Conservation (phyloP, 2,113 vertebrate species). For the Erythrocercus mccallii region DNA sequence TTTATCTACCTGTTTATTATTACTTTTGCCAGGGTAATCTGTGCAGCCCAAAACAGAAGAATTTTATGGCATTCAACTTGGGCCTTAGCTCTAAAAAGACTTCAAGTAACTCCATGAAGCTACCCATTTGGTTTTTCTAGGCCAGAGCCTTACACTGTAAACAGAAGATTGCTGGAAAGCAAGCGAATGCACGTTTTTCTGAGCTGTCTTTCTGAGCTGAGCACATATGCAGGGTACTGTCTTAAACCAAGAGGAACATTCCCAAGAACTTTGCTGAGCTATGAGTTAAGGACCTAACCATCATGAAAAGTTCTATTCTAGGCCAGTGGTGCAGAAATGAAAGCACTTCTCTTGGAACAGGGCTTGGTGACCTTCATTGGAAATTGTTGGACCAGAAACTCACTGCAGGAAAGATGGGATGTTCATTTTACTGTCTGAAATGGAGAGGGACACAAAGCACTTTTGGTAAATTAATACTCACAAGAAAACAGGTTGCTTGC, state of each 20-base stretch:
- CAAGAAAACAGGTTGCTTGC: constrained; percentile 61
- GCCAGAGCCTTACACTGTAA: neutral
- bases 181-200: neutral
- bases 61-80: neutral
- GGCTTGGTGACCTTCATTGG: neutral
- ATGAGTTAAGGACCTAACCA: neutral
- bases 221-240: neutral
- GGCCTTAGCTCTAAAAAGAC: neutral
- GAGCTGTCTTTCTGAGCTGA: neutral
- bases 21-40: neutral
- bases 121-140: neutral
- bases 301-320: neutral
- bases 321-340: neutral
- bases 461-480: constrained; percentile 62
- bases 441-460: accelerated
- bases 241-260: neutral
- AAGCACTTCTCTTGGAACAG: neutral
- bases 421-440: neutral
- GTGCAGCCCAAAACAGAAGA: neutral
- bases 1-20: neutral
- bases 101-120: neutral
- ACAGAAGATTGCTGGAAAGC: neutral
- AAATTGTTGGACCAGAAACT: neutral
- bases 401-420: accelerated
- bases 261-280: neutral